Evolutionary conservation across 2,113 vertebrate genomes (phyloP), one percentile per base, ranked within the genome.

Genomic region (Sterna hirundo): DNA sequence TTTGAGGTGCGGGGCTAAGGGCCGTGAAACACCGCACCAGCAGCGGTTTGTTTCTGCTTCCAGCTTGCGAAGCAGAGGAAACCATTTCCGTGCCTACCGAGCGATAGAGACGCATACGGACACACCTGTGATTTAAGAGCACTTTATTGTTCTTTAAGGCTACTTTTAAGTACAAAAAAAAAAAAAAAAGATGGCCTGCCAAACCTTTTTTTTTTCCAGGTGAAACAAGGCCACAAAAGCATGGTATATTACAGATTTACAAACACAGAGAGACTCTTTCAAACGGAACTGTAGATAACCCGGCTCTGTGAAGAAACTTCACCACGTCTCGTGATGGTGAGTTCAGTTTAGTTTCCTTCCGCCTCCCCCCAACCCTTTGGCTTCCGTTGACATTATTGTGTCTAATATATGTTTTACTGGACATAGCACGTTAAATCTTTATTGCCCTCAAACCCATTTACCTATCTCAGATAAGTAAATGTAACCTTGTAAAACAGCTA

Each of bases 121-220:
- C 72, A 68, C 96, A 70, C 49, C 49, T n/a, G 97, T 98, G 98
- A 98, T 99, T 99, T 99, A 99, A 99, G 99, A 99, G 99, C 99
- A 99, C 99, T 99, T 99, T 99, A 99, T 99, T 99, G 99, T 99
- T 99, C 99, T 99, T 99, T 98, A 98, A 99, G 99, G 99, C 99
- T 99, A 99, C 99, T 99, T 98, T 99, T 98, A 96, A 99, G 98
- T 99, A 99, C 99, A 99, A 99, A 99, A 99, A 99, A 99, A 94
- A 99, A 99, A 99, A 99, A 99, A 91, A 99, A 99, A 99, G 98
- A 99, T 99, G 99, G 99, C 99, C 99, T 99, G 99, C 99, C 99
- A 99, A 99, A 98, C 99, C 98, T 99, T 99, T 99, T 97, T 98
- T 97, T 98, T 97, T 98, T 96, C 98, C 98, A 98, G 98, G 98